Conservation (phyloP, 2,113 vertebrate genomes). For the Lepus europaeus region DNA sequence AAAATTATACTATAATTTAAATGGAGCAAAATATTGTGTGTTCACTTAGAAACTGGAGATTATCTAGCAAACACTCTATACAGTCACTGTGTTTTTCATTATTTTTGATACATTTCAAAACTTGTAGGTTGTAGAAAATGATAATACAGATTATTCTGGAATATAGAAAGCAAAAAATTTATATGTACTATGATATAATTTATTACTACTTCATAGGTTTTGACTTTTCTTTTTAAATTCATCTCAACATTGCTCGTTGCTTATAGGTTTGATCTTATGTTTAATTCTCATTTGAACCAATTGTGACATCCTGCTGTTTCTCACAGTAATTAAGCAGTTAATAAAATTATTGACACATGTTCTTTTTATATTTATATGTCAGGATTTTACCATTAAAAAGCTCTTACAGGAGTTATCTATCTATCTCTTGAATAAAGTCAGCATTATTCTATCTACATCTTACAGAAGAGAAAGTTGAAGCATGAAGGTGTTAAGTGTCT, state of each 20-base stretch:
- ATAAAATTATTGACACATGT: background rate
- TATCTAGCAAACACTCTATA: background rate
- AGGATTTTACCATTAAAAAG: background rate
- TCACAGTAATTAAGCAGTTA: background rate
- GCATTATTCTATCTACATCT: background rate
- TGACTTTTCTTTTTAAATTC: background rate
- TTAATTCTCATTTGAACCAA: background rate
- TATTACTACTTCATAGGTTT: background rate
- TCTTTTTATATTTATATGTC: background rate
- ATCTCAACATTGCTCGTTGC: background rate
- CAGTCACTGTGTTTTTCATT: background rate
- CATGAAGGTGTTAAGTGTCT: background rate
- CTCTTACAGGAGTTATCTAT: no score
- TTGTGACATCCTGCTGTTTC: background rate
- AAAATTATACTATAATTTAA: background rate
- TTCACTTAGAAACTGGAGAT: background rate
- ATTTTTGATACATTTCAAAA: conserved; percentile 16
- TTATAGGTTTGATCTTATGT: no score
- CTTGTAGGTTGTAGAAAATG: background rate
- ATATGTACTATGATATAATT: background rate
- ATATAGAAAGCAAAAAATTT: background rate
- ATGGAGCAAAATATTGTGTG: background rate
- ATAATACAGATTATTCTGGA: background rate
- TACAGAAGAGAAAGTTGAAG: background rate
- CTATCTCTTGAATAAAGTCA: background rate